Conservation (phyloP, 2,113 vertebrate genomes). For the Aspiorhynchus laticeps region DNA sequence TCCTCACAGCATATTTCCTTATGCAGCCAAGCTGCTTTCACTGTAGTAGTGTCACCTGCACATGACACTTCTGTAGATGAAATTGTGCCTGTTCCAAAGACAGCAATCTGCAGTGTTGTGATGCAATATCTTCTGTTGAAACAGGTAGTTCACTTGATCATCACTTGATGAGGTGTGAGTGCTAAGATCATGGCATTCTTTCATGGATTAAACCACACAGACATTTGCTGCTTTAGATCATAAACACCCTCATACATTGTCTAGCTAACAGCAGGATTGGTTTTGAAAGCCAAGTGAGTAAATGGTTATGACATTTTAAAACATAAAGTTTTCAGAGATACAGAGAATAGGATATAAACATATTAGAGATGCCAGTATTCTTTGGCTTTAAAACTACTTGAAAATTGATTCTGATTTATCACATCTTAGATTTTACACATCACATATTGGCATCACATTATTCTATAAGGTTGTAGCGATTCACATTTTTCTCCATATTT, state of each 20-base stretch:
- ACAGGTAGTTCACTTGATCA: constrained; percentile 1
- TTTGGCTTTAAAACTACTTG: background rate
- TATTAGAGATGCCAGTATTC: background rate
- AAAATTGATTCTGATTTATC: background rate
- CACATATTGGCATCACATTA: background rate
- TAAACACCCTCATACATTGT: background rate
- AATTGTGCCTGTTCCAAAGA: background rate
- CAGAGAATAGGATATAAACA: background rate
- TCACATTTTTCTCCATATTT: background rate
- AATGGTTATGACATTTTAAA: background rate
- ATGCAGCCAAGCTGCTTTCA: background rate
- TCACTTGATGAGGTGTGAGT: too few species aligned
- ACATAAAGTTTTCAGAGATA: background rate
- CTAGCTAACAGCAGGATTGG: background rate
- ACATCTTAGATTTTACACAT: background rate
- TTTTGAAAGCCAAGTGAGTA: background rate
- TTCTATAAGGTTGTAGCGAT: background rate
- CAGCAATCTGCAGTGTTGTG: background rate
- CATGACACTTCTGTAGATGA: background rate
- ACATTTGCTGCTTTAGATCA: constrained; percentile 3
- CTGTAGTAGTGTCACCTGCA: background rate
- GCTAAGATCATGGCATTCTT: background rate
- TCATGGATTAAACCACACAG: background rate
- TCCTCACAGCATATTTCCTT: background rate
- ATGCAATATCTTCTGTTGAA: background rate